Base-by-base conservation (phyloP, 2,113 vertebrate species). In the Collichthys lucidus region DNA sequence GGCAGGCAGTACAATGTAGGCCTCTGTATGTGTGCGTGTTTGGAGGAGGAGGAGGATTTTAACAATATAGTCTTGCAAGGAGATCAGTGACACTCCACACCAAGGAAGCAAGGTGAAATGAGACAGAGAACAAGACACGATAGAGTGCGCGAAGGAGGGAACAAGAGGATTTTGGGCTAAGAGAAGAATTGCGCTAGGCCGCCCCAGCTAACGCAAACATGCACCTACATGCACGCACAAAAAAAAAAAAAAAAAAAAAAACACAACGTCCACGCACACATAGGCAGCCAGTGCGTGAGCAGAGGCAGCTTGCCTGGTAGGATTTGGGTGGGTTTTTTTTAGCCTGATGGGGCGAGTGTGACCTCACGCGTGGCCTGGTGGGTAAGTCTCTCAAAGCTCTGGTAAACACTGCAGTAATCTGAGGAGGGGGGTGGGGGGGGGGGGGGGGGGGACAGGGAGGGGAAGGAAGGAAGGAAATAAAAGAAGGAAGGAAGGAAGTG, bases 371-470 rank as follows among this genome's bases (percentile, higher is more conserved):
- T 88, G 83, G 87, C 88, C 89, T 87, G 74, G 86, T 90, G 86
- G 89, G 86, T 93, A 92, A 93, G 91, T 91, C 90, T 91, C 77
- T 84, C 80, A 93, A 92, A 94, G 91, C 92, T 92, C 82, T 81
- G 78, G 83, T 93, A 92, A 93, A 92, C 91, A 92, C 89, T 80
- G 92, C 92, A 88, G 90, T 93, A 94, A 93, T 93, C 92, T 90
- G 86, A 81, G 84, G 70, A 74, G 82, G 29, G 19, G 62, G 84
- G 70, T 72, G 82, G 29, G 19, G 62, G 46, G 17, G 7, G 29
- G 47, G 50, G 62, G 35, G 47, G 22, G 31, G 40, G 0, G 44
- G 16, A 20, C 0, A 47, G 24, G 8, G 67, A 11, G 35, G 35
- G 35, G 8, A 40, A 40, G n/a, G 50, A 50, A 4, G 12, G 16